Evolutionary conservation across 2,888 invertebrate species (phyloP).

Genomic region (Pseudoips prasinana): DNA sequence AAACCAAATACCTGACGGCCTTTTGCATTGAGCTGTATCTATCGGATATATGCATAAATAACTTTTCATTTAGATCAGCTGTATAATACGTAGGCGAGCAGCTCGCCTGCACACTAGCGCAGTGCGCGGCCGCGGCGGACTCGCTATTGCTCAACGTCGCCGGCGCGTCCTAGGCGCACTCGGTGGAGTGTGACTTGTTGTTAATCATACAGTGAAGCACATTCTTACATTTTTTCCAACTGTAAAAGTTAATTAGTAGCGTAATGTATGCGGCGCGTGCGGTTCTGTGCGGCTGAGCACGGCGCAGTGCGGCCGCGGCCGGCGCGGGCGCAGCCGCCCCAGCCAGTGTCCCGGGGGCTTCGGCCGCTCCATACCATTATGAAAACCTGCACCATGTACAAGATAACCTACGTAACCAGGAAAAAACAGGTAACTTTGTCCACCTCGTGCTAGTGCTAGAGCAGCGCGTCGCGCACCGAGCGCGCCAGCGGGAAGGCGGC

Average conservation of each 20-base stretch:
- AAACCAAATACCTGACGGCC: too few species aligned
- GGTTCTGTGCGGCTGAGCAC: conserved; percentile 57
- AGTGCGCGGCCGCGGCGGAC: too few species aligned
- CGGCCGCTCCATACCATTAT: conserved; percentile 39
- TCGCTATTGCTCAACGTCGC: conserved; percentile 2
- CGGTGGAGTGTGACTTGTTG: conserved; percentile 58
- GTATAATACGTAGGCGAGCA: too few species aligned
- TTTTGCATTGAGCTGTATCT: too few species aligned
- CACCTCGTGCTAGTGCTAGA: not conserved
- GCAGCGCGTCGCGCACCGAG: conserved; percentile 32
- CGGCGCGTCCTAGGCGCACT: conserved; percentile 28
- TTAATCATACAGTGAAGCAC: conserved; percentile 52
- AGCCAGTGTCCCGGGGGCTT: conserved; percentile 17
- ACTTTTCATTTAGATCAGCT: too few species aligned
- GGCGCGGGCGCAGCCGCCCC: conserved; percentile 25
- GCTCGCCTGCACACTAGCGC: too few species aligned
- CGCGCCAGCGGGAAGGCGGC: conserved; percentile 43
- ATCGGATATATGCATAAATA: too few species aligned
- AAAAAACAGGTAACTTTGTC: conserved; percentile 62
- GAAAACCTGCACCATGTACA: conserved; percentile 74
- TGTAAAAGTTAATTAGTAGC: conserved; percentile 68
- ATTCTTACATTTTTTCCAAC: conserved; percentile 59
- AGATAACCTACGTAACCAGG: conserved; percentile 72
- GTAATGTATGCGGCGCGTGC: conserved; percentile 62
- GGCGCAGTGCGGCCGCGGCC: conserved; percentile 10